Evolutionary conservation across 2,888 invertebrate species (phyloP).

Genomic region (Lasioglossum morio): DNA sequence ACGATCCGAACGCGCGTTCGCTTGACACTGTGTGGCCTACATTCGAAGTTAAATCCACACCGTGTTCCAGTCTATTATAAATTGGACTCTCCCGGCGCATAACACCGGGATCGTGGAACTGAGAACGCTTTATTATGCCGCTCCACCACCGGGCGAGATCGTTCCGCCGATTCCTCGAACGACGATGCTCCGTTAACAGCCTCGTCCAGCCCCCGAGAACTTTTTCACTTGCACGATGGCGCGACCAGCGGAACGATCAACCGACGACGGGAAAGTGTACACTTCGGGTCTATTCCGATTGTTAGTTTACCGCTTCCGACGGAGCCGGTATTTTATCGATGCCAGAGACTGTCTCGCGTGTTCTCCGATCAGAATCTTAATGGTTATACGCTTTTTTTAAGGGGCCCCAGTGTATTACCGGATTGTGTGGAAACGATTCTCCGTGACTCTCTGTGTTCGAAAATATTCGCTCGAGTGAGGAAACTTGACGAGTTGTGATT

Average conservation of each 20-base stretch:
- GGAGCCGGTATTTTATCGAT: not conserved
- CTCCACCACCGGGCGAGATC: not conserved
- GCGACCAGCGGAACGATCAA: not conserved
- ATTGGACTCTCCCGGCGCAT: constrained; percentile 49
- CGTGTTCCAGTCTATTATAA: constrained; percentile 60
- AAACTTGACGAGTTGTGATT: too few species aligned
- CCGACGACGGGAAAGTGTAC: not conserved
- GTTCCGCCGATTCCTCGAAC: not conserved
- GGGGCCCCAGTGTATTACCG: not conserved
- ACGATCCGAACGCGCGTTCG: constrained; percentile 43
- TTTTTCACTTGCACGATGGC: not conserved
- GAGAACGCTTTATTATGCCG: constrained; percentile 40
- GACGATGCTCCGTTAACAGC: not conserved
- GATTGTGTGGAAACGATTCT: not conserved
- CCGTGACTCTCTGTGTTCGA: not conserved
- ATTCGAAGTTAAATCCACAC: constrained; percentile 65
- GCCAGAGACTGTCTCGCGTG: not conserved
- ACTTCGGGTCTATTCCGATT: constrained; percentile 15
- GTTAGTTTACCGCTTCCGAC: constrained; percentile 9
- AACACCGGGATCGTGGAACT: constrained; percentile 35
- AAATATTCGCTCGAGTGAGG: not conserved
- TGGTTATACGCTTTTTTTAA: not conserved
- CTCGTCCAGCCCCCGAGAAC: not conserved
- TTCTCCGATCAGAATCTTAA: not conserved
- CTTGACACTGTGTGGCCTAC: constrained; percentile 64